Conservation (phyloP, 2,888 invertebrate genomes). For the Trisateles emortualis region DNA sequence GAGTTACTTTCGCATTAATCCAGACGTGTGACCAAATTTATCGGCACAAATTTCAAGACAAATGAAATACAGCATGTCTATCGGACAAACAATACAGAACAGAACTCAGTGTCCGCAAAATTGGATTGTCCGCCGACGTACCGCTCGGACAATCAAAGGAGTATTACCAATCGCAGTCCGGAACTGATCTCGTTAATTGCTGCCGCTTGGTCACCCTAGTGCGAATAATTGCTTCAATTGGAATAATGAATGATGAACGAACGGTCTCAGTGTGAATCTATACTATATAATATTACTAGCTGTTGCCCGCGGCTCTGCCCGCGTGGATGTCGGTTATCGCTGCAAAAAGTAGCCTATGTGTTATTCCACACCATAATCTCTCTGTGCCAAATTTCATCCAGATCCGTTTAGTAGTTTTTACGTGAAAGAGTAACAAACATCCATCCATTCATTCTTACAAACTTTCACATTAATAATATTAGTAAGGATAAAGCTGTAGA, state of each 20-base stretch:
- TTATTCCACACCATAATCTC: no score
- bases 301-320: no score
- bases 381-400: no score
- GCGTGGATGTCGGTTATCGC: no score
- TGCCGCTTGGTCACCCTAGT: constrained; percentile 41
- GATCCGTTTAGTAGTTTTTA: no score
- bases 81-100: constrained; percentile 32
- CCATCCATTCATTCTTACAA: no score
- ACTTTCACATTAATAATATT: no score
- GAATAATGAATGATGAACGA: constrained; percentile 28
- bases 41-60: constrained; percentile 35
- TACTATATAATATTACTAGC: no score
- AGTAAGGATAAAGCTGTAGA: no score
- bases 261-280: neutral
- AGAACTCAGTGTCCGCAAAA: constrained; percentile 36
- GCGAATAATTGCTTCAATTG: constrained; percentile 41
- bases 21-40: constrained; percentile 28
- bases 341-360: no score
- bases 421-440: no score
- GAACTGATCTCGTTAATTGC: constrained; percentile 50
- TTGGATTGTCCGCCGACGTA: constrained; percentile 46
- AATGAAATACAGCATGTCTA: constrained; percentile 30
- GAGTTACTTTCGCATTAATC: no score
- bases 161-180: constrained; percentile 43
- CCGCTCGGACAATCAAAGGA: constrained; percentile 50